Base-by-base conservation (phyloP, 2,113 vertebrate genomes). In the Kryptolebias marmoratus region DNA sequence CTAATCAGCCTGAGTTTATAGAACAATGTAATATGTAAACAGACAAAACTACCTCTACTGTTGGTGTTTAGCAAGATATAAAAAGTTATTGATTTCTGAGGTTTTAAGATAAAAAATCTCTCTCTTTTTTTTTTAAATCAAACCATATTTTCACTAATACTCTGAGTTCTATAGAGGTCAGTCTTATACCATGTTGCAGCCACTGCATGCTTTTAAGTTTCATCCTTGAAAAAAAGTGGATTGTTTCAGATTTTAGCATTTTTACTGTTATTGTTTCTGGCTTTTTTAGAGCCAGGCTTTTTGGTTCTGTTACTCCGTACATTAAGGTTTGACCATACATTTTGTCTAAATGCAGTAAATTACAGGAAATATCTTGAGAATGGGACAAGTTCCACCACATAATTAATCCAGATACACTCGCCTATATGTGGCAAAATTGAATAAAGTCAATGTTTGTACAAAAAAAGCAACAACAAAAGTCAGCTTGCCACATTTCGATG, bases 51-150 rank as follows among this genome's bases (percentile, higher is more conserved):
- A 60, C 58, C 55, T 83, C 31, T 6, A 62, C 50, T 76, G 42
- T n/a, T 52, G 67, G 28, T 77, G 55, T 64, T 75, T 64, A 66
- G 49, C 64, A 52, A 64, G 42, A 77, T 66, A 74, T 77, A 32
- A 78, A 75, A 88, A 45, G 75, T 81, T 83, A 85, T 78, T 82
- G 65, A 86, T 87, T 77, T 82, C 56, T 82, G 45, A 75, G 55
- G 87, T 78, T 14, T 64, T 81, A 73, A 77, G 59, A 81, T 58
- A 74, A 89, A 79, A 64, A 57, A 22, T 22, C 22, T 70, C 74
- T 75, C 31, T 50, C 13, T 15, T 55, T 73, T 44, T 81, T 78
- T 71, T 84, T 80, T 82, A 85, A 76, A 87, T 42, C 54, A 70
- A 84, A 45, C 75, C 56, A 13, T 73, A 80, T 77, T 53, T 48